Conservation (phyloP, 2,888 invertebrate genomes). For the Meiosimyza decipiens region DNA sequence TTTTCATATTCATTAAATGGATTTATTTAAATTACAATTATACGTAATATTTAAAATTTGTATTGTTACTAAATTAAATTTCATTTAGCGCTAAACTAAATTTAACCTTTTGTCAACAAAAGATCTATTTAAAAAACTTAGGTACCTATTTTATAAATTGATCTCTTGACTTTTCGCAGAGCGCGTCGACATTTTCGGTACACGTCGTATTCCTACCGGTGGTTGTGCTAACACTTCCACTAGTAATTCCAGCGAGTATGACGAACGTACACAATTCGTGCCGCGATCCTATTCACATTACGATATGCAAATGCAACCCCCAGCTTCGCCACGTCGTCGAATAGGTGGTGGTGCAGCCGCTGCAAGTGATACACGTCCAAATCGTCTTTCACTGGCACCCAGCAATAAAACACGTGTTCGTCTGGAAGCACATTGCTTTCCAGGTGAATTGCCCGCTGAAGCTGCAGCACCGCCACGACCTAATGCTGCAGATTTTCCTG, state of each 20-base stretch:
- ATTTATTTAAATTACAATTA: too few species aligned
- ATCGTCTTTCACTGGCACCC: constrained; percentile 29
- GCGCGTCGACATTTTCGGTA: constrained; percentile 7
- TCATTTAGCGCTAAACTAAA: background rate
- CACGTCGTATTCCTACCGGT: constrained; percentile 28
- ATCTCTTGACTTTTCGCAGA: background rate
- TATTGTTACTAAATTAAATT: too few species aligned
- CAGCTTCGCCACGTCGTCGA: constrained; percentile 47
- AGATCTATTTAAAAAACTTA: background rate
- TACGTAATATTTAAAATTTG: too few species aligned
- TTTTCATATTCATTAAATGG: too few species aligned
- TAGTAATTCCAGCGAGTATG: constrained; percentile 46
- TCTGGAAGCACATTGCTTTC: constrained; percentile 21
- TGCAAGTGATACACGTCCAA: constrained; percentile 42
- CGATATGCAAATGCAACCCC: constrained; percentile 59
- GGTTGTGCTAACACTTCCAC: constrained; percentile 39
- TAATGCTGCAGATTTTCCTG: constrained; percentile 47
- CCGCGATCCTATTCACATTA: constrained; percentile 67
- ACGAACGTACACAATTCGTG: constrained; percentile 53
- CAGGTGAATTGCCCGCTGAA: constrained; percentile 34
- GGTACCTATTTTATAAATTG: background rate
- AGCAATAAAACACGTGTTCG: constrained; percentile 21
- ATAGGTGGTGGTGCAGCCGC: constrained; percentile 40
- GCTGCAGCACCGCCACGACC: constrained; percentile 35
- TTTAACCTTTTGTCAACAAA: background rate